Evolutionary conservation across 2,888 invertebrate species (phyloP).

Genomic region (Megastigmus dorsalis): DNA sequence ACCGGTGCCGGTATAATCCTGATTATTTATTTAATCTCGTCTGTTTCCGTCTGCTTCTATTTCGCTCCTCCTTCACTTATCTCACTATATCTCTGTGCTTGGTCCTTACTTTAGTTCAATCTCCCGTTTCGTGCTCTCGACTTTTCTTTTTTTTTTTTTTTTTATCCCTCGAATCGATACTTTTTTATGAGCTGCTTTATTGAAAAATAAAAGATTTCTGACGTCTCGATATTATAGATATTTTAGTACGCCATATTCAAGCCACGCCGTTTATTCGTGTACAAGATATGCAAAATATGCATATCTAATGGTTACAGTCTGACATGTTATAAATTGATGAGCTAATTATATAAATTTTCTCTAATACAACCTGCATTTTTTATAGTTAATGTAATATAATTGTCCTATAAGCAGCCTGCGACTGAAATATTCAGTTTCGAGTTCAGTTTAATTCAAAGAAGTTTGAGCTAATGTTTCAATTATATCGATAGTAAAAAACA

Average conservation of each 20-base stretch:
- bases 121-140: background rate
- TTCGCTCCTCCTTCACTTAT: background rate
- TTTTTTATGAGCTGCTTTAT: no score
- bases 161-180: background rate
- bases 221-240: background rate
- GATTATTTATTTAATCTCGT: constrained; percentile 44
- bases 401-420: no score
- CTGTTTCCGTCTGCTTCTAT: constrained; percentile 17
- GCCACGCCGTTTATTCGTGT: no score
- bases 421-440: no score
- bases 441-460: no score
- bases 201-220: background rate
- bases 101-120: background rate
- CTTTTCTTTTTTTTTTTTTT: background rate
- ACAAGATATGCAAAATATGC: background rate
- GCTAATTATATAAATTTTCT: constrained; percentile 5
- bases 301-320: background rate
- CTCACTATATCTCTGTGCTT: background rate
- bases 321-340: constrained; percentile 10
- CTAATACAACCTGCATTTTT: background rate
- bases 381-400: no score
- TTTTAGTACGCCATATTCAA: no score
- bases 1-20: constrained; percentile 2
- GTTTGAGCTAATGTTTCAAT: no score
- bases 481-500: no score